Evolutionary conservation across 2,888 invertebrate genomes (phyloP).

Genomic region (Seladonia tumulorum): DNA sequence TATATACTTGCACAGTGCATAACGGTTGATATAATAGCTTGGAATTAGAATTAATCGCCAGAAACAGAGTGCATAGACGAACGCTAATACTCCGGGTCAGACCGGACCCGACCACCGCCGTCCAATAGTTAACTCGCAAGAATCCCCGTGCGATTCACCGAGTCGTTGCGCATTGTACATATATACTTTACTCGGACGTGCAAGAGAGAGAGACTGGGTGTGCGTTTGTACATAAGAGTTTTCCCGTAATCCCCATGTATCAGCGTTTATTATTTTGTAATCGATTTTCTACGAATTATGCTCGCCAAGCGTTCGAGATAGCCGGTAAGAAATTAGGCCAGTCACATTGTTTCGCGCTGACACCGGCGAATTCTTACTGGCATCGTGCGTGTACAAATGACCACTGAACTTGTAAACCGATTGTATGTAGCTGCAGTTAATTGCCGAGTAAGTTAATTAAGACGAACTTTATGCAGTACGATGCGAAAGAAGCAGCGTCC

Average conservation of each 20-base stretch:
- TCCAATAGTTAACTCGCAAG: neutral
- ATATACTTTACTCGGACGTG: constrained; percentile 2
- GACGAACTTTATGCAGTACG: neutral
- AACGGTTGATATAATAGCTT: neutral
- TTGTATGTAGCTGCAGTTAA: neutral
- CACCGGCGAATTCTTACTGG: neutral
- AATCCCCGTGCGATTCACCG: neutral
- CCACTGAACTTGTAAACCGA: neutral
- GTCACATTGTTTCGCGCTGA: neutral
- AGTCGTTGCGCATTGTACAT: constrained; percentile 35
- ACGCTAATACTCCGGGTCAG: neutral
- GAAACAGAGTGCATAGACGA: neutral
- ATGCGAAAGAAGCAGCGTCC: too few species aligned
- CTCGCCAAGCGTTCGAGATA: neutral
- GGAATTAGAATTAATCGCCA: neutral
- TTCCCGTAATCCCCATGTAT: neutral
- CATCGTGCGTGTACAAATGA: neutral
- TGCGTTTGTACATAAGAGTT: constrained; percentile 11
- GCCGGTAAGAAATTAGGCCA: neutral
- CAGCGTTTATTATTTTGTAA: constrained; percentile 14
- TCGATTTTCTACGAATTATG: neutral
- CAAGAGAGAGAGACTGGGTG: neutral
- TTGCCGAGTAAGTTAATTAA: neutral
- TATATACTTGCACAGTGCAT: neutral
- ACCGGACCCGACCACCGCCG: neutral